Conservation (phyloP, 2,797 vertebrate genomes). For the Ammospiza maritima region DNA sequence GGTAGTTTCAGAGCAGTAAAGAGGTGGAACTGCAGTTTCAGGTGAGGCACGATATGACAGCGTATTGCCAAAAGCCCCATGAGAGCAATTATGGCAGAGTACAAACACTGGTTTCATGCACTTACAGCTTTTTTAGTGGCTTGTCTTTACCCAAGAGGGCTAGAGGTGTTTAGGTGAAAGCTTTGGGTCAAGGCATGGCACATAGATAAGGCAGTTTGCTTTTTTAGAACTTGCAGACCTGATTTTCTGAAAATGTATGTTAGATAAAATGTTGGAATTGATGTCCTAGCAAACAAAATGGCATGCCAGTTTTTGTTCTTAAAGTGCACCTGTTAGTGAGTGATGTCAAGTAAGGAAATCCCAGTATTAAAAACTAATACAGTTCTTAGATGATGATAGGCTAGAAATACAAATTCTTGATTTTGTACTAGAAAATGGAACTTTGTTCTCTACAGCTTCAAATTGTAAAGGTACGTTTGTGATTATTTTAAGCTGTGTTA, state of each 20-base stretch:
- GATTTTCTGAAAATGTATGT: neutral
- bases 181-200: neutral
- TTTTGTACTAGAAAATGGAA: neutral
- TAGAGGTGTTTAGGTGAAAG: neutral
- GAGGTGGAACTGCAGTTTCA: neutral
- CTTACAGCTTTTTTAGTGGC: neutral
- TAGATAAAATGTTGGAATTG: neutral
- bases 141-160: neutral
- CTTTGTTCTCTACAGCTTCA: neutral
- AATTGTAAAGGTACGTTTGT: neutral
- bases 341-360: neutral
- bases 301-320: neutral
- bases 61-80: neutral
- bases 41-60: neutral
- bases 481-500: neutral
- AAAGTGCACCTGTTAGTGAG: neutral
- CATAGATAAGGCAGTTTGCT: neutral
- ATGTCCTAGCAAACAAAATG: neutral
- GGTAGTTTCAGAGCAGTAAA: neutral
- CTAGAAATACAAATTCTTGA: neutral
- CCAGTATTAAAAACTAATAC: rapidly evolving
- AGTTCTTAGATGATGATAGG: neutral
- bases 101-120: neutral
- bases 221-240: neutral
- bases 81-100: neutral